A percentile compares a stretch with the other conserved stretches of the same genome.
Evolutionary conservation across 2,888 invertebrate species (phyloP).

Genomic region (Barypeithes pellucidus): DNA sequence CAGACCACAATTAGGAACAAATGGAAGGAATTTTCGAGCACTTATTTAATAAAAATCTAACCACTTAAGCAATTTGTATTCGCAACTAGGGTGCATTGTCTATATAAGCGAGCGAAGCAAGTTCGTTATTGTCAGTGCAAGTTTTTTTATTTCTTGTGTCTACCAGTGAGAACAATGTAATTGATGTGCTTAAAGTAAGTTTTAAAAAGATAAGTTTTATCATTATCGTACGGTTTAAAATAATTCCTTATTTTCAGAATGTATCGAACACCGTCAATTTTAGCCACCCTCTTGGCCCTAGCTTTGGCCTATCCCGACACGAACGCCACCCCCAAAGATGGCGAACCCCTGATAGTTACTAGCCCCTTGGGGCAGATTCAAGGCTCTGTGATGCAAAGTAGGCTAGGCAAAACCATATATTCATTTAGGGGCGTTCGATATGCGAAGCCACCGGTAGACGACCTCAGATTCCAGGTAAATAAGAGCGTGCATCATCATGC

Average conservation of each 20-base stretch:
- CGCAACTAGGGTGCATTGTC: conserved; percentile 14
- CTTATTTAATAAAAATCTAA: conserved; percentile 44
- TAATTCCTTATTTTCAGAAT: conserved; percentile 40
- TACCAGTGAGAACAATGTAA: conserved; percentile 34
- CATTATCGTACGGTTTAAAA: too few relatives aligned
- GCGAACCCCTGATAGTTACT: conserved; percentile 51
- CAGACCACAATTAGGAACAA: conserved; percentile 26
- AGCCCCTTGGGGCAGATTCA: conserved; percentile 62
- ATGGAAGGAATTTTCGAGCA: conserved; percentile 28
- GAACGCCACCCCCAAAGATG: conserved; percentile 47
- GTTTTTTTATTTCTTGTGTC: conserved; percentile 30
- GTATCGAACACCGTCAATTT: conserved; percentile 31
- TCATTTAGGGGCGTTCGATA: conserved; percentile 64
- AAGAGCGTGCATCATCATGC: too few relatives aligned
- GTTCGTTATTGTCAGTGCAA: conserved; percentile 31
- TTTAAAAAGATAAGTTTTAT: too few relatives aligned
- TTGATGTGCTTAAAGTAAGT: conserved; percentile 30
- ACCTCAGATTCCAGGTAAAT: conserved; percentile 68
- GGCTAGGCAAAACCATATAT: conserved; percentile 62
- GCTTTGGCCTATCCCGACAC: conserved; percentile 55
- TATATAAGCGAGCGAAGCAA: conserved; percentile 31
- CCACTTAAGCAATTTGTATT: conserved; percentile 43
- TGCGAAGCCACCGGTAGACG: conserved; percentile 64
- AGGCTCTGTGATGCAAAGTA: conserved; percentile 61
- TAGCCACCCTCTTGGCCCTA: conserved; percentile 41